Percentiles rank a stretch among this genome's conserved stretches.
Conservation (phyloP, 1,140 invertebrate genomes). For the Spodoptera frugiperda region DNA sequence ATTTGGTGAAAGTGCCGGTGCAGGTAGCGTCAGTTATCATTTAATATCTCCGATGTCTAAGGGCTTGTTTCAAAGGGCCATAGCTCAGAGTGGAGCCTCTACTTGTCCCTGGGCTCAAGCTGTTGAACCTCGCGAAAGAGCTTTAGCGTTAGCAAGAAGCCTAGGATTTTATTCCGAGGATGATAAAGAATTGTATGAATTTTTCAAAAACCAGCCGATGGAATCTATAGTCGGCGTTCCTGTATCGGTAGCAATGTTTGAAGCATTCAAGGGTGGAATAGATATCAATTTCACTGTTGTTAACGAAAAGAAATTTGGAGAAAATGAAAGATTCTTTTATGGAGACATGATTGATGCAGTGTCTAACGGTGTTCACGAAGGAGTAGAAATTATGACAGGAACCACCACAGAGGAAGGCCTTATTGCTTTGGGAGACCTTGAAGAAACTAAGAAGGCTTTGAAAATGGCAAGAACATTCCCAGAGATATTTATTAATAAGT, state of each 20-base stretch:
- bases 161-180: conserved; percentile 81
- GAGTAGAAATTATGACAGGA: conserved; percentile 77
- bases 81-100: conserved; percentile 87
- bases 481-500: conserved; percentile 57
- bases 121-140: conserved; percentile 70
- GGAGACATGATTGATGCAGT: conserved; percentile 67
- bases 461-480: conserved; percentile 53
- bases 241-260: conserved; percentile 62
- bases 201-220: conserved; percentile 68
- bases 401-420: conserved; percentile 43
- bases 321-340: conserved; percentile 71
- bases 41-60: conserved; percentile 88
- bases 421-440: background rate
- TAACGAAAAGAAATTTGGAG: conserved; percentile 75
- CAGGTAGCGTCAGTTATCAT: conserved; percentile 81
- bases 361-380: conserved; percentile 65
- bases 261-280: conserved; percentile 61
- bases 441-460: background rate
- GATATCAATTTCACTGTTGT: conserved; percentile 76
- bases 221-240: conserved; percentile 8
- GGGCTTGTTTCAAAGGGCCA: conserved; percentile 85
- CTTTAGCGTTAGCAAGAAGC: conserved; percentile 73
- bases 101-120: conserved; percentile 82
- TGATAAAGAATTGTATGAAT: conserved; percentile 75
- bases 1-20: conserved; percentile 90